phyloP scores from a whole-genome alignment of 2,888 invertebrate species.

The Baccha elongata region DNA sequence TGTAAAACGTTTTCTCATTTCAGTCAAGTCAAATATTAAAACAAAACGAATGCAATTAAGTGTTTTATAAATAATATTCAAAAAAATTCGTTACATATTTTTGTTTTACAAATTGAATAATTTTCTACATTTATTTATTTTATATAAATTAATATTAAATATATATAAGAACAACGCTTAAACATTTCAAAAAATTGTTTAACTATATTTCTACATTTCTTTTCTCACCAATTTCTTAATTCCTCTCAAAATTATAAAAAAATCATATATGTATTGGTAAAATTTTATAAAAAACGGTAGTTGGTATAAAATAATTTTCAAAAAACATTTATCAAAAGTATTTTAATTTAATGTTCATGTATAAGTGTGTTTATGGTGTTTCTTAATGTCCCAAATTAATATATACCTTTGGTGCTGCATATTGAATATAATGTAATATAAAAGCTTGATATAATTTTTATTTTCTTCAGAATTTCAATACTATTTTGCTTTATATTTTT shows the following conservation, averaged over 20 bases:
- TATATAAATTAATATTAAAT: background rate
- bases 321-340: conserved; percentile 58
- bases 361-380: conserved; percentile 24
- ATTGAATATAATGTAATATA: too few relatives aligned
- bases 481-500: background rate
- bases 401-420: conserved; percentile 54
- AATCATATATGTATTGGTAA: too few relatives aligned
- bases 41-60: background rate
- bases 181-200: conserved; percentile 10
- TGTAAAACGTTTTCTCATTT: too few relatives aligned
- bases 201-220: background rate
- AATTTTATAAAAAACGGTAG: conserved; percentile 10
- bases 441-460: conserved; percentile 27
- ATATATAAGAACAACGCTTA: conserved; percentile 22
- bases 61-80: conserved; percentile 31
- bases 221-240: background rate
- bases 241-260: too few relatives aligned
- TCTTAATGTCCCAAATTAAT: conserved; percentile 27
- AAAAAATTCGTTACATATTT: conserved; percentile 18
- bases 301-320: conserved; percentile 25
- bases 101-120: conserved; percentile 11
- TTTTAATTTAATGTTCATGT: conserved; percentile 43
- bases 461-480: background rate
- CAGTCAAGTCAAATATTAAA: background rate
- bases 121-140: conserved; percentile 16